phyloP scores from a whole-genome alignment of 2,113 vertebrate genomes.

The Pterocles orientalis region DNA sequence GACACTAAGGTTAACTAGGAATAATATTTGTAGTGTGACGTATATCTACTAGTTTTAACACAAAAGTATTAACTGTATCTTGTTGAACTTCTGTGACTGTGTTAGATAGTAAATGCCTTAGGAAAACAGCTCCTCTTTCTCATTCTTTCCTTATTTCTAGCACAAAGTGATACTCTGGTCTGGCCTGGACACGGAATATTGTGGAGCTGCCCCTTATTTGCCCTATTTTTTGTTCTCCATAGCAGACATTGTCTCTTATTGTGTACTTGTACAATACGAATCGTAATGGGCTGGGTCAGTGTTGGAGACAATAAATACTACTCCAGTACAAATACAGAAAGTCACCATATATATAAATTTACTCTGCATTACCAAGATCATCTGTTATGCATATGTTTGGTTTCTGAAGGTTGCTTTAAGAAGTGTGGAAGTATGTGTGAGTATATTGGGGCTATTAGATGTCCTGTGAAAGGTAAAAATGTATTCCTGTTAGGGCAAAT shows the following conservation, averaged over 20 bases:
- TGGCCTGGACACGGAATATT: background rate
- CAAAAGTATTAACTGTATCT: background rate
- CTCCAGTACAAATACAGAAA: background rate
- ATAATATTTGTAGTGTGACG: fast-evolving
- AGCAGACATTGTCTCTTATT: background rate
- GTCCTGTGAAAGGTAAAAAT: background rate
- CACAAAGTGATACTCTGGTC: background rate
- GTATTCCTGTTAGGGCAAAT: background rate
- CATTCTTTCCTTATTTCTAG: background rate
- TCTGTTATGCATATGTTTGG: background rate
- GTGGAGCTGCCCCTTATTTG: background rate
- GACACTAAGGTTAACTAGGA: background rate
- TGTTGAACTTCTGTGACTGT: background rate
- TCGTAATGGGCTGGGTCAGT: background rate
- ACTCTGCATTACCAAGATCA: background rate
- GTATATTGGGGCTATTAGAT: background rate
- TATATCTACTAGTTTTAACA: background rate
- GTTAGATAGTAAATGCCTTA: background rate
- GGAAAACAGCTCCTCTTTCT: background rate
- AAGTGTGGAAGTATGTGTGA: background rate
- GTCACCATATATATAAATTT: background rate
- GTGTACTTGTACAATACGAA: background rate
- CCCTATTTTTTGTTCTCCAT: background rate
- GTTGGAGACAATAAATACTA: background rate
- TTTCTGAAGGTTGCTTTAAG: background rate